These are phyloP conservation scores for Actenoides hombroni DNA, from an alignment of 2,113 vertebrate species.

Conservation along the genomic window DNA sequence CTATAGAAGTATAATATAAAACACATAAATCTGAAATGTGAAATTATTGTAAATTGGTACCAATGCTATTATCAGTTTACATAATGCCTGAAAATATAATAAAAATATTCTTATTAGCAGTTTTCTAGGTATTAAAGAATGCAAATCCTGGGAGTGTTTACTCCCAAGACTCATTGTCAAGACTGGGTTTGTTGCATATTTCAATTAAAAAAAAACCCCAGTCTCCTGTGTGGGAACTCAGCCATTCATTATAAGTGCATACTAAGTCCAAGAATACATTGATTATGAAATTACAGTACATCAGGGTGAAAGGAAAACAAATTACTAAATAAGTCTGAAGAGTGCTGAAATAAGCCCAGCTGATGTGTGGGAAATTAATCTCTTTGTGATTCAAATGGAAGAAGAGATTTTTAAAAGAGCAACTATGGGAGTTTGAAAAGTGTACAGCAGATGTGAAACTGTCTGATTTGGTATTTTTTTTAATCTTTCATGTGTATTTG, in stretches of 20 bases:
- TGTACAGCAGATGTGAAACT: not conserved
- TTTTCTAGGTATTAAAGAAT: not conserved
- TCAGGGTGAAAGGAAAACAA: constrained; percentile 34
- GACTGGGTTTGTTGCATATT: not conserved
- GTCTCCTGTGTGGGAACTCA: not conserved
- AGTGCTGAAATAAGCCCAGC: constrained; percentile 31
- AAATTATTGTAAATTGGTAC: not conserved
- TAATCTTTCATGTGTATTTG: not conserved
- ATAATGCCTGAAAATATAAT: not conserved
- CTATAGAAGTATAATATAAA: not conserved
- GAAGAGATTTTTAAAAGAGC: constrained; percentile 10
- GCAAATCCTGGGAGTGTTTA: not conserved
- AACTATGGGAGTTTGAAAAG: constrained; percentile 31
- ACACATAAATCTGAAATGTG: not conserved
- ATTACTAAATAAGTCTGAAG: constrained; percentile 7
- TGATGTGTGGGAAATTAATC: constrained; percentile 60
- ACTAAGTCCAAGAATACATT: not conserved
- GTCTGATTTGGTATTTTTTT: not conserved
- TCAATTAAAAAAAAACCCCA: not conserved
- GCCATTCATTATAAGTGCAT: not conserved
- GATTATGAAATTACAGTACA: constrained; percentile 21
- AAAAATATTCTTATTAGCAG: not conserved
- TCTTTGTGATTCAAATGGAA: constrained; percentile 60
- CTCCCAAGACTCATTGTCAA: not conserved
- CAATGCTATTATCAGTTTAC: not conserved